A percentile compares a stretch with the other conserved stretches of the same genome.
These are phyloP conservation scores for Parambassis ranga DNA, from an alignment of 2,797 vertebrate species.

Conservation along the genomic window DNA sequence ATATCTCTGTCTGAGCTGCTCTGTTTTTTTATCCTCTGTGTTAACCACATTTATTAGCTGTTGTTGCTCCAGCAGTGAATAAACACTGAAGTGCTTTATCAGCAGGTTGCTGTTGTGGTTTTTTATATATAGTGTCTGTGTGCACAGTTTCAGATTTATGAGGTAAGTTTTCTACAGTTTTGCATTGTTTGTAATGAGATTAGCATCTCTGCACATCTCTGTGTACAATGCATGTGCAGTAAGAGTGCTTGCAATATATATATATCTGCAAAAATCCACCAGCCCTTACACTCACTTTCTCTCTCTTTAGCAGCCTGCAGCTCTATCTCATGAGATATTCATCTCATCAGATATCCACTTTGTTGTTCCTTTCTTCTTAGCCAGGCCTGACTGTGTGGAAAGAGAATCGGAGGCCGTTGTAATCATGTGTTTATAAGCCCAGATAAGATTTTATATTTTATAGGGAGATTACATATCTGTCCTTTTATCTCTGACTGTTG, in stretches of 20 bases:
- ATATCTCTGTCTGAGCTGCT: conserved; percentile 17
- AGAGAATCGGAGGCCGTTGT: conserved; percentile 66
- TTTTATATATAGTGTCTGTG: conserved; percentile 1
- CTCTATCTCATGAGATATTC: conserved; percentile 68
- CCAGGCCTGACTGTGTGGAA: conserved; percentile 67
- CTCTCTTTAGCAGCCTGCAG: conserved; percentile 58
- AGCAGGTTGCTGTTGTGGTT: conserved; percentile 17
- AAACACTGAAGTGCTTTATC: conserved; percentile 34
- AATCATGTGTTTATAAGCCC: conserved; percentile 79
- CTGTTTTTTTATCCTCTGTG: conserved; percentile 1
- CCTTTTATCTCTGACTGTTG: conserved; percentile 55
- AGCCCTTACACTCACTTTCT: not conserved
- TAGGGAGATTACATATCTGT: conserved; percentile 62
- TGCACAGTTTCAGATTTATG: conserved; percentile 10
- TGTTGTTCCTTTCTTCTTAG: conserved; percentile 75
- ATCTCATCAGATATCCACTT: conserved; percentile 79
- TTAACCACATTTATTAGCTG: not conserved
- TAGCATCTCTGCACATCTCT: conserved; percentile 46
- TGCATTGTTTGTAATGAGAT: conserved; percentile 69
- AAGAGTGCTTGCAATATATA: conserved; percentile 44
- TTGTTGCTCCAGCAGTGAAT: not conserved
- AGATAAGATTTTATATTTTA: conserved; percentile 77
- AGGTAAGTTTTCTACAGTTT: conserved; percentile 36
- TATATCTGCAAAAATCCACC: conserved; percentile 38
- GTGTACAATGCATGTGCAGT: conserved; percentile 41